Base-by-base conservation (phyloP, 1,140 invertebrate species). In the Hyles euphorbiae region DNA sequence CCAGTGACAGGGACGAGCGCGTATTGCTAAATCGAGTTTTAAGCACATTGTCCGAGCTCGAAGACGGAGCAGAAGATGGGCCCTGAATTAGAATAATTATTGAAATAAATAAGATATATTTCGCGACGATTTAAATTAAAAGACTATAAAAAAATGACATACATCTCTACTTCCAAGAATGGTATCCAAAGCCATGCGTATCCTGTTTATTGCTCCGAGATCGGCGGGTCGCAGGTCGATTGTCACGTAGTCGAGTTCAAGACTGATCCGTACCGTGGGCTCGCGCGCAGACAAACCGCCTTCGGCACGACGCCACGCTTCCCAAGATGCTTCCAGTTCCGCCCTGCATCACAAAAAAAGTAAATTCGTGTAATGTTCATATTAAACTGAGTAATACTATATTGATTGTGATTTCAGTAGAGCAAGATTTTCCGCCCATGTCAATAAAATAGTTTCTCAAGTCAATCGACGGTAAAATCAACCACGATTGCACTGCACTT, bases 241-340 rank as follows among this genome's bases (percentile, higher is more conserved):
- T 0, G 61, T 69, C 7, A 83, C 49, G 2, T 62, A 55, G 53
- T 83, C 78, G 0, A 80, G 10, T 32, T 84, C 75, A 0, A 84
- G 3, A 5, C 53, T 51, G 9, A 75, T 34, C 5, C 61, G 63
- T 5, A 83, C 52, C 0, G 68, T 68, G 0, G 76, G 74, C n/a
- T 69, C 62, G 3, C 32, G 40, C 0, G 71, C 58, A 0, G 58
- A 34, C 0, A 57, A 6, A 3, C 66, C 64, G 4, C 67, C 59
- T 10, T 81, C 77, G 0, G 59, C 56, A 3, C 72, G 67, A 5
- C 74, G 67, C 79, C 80, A 85, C 4, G 75, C 58, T 12, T 87
- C 82, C 81, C 84, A 87, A 6, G 63, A 65, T 8, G 78, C 76
- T 11, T 78, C 67, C 32, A 75, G 3, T 34, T 69, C 58, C 9